Base-by-base conservation (phyloP, 2,888 invertebrate species). In the Chrysomela aeneicollis region DNA sequence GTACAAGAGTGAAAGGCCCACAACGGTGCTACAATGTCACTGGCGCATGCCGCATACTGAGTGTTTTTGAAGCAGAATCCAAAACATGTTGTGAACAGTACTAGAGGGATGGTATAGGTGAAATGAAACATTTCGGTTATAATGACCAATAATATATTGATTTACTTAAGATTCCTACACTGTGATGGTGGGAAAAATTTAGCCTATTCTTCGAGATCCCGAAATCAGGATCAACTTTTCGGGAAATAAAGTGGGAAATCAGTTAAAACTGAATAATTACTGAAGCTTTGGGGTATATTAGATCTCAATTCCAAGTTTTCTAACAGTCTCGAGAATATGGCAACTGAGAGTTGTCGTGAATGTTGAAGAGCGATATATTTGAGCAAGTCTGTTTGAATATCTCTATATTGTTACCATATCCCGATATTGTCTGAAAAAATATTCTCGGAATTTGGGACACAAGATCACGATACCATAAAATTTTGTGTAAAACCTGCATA, bases 371-470 rank as follows among this genome's bases (percentile, higher is more conserved):
- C 2, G 10, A 35, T 35, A 12, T 3, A 12, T 35, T 35, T 35
- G 35, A 12, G 8, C 35, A 8, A 35, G 12, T 26, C 26, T 5
- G 8, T 26, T 8, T 5, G 8, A 8, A 26, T 8, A 26, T 35
- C 10, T 35, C 10, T 10, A 2, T 1, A 3, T n/a, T 42, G 42
- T 42, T 42, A 15, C 42, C 42, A 42, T 10, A 10, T 42, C 1
- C 6, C n/a, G 42, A 15, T 42, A 42, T 15, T n/a, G 42, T 42
- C 15, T 15, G 6, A 26, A 26, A 26, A 6, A 1, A 3, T 42
- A n/a, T 49, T 61, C 55, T 50, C 54, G 26, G 26, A 60, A 54
- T 53, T 61, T 49, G 42, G 54, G 26, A 58, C 50, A 58, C 30
- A 19, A 59, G 53, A 49, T 53, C 54, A 52, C 42, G 46, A 52